A percentile compares a stretch with the other conserved stretches of the same genome.
Evolutionary conservation across 2,888 invertebrate genomes (phyloP).

Genomic region (Drepana falcataria): DNA sequence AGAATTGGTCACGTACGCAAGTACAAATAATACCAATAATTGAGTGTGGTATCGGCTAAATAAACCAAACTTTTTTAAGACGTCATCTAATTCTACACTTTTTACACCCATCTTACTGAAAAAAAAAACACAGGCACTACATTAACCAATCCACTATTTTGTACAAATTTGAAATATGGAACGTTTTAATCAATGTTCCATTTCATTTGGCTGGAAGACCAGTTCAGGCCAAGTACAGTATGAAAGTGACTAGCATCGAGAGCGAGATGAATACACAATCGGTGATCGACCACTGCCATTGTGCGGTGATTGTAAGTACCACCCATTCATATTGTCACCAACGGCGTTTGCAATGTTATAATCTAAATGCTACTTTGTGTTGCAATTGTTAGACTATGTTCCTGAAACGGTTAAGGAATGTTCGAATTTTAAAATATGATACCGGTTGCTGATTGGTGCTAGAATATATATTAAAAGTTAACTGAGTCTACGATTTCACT

Average conservation of each 20-base stretch:
- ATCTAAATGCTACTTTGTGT: no score
- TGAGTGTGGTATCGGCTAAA: conserved; percentile 79
- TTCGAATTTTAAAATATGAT: no score
- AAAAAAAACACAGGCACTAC: not conserved
- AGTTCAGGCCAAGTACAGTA: not conserved
- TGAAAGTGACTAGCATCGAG: not conserved
- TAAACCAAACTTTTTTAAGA: conserved; percentile 65
- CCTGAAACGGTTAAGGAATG: no score
- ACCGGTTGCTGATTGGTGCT: no score
- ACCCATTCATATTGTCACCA: not conserved
- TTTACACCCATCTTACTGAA: conserved; percentile 9
- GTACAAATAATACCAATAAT: conserved; percentile 71
- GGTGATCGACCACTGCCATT: not conserved
- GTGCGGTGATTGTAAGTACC: not conserved
- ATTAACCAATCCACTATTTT: not conserved
- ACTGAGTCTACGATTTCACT: no score
- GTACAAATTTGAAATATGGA: no score
- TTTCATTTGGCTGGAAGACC: not conserved
- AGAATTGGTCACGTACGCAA: conserved; percentile 79
- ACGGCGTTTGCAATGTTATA: not conserved
- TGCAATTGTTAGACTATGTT: no score
- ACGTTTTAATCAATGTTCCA: not conserved
- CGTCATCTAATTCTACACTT: conserved; percentile 47
- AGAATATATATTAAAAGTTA: no score
- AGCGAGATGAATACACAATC: not conserved